Conservation (phyloP, 2,797 vertebrate species). For the Spizella passerina region DNA sequence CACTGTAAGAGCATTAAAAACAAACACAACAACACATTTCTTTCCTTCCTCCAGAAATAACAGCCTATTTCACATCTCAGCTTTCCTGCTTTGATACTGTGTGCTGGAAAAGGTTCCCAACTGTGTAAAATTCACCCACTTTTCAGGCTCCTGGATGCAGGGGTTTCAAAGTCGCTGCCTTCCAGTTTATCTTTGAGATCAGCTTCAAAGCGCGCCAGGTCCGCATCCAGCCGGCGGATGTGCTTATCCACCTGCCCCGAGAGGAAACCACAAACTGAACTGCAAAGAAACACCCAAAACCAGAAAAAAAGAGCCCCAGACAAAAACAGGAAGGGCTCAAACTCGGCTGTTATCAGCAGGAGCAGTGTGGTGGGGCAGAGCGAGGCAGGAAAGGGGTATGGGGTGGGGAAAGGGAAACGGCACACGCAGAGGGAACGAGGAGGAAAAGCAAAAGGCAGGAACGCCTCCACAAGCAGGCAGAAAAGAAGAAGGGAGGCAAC, state of each 20-base stretch:
- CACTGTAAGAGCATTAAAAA: neutral
- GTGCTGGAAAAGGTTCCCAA: neutral
- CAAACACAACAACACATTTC: rapidly evolving
- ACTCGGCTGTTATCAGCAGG: rapidly evolving
- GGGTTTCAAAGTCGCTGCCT: slow-evolving; percentile 87
- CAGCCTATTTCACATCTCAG: neutral
- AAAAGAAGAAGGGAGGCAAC: neutral
- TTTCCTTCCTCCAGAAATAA: neutral
- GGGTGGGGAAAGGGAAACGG: neutral
- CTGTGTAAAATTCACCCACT: slow-evolving; percentile 64
- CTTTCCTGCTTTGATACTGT: rapidly evolving
- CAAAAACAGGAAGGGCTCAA: neutral
- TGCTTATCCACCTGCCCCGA: slow-evolving; percentile 92
- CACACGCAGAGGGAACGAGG: neutral
- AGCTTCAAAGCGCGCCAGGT: slow-evolving; percentile 93
- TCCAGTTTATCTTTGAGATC: slow-evolving; percentile 98
- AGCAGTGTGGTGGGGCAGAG: neutral
- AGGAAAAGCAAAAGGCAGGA: neutral
- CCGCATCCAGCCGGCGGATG: slow-evolving; percentile 93
- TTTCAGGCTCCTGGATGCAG: slow-evolving; percentile 84
- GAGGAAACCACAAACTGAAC: neutral
- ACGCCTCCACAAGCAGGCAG: neutral
- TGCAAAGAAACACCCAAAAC: no score
- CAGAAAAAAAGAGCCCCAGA: neutral
- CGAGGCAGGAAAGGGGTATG: neutral